Evolutionary conservation across 2,113 vertebrate genomes (phyloP), one percentile per base, ranked within the genome.

Genomic region (Crotalus tigris): DNA sequence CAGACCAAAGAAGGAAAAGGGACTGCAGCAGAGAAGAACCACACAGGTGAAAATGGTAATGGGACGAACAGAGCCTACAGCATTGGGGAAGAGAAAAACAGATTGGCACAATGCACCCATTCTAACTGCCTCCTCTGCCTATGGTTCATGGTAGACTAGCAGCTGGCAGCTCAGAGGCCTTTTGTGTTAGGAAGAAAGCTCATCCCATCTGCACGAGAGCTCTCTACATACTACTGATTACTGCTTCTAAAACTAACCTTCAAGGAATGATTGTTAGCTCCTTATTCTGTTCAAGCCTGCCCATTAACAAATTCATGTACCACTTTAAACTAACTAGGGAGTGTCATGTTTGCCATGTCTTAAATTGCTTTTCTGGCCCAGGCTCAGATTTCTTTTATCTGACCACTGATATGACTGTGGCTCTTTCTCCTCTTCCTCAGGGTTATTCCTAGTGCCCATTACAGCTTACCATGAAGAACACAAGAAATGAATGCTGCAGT

Each of bases 41-140:
- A 97, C 96, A 0, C 98, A 97, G 58, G 98, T 99, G 94, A 99
- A 99, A 92, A 99, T 96, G 23, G 98, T 99, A 96, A 99, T 98
- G 91, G 97, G 98, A 90, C 98, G 98, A 10, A 98, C 46, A 3
- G 97, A 95, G 94, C 99, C 99, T 99, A 97, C 19, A 93, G 13
- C 93, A 92, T 85, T 96, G 89, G 96, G 29, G 92, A 92, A 69
- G 7, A 5, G 29, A n/a, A 10, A 49, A 51, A 46, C 5, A 0
- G 1, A 29, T 44, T 4, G n/a, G 57, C 87, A 24, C 1, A 33
- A 13, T 51, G n/a, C 19, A 87, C 39, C 19, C 39, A 46, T 6
- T 26, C 21, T 44, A 11, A 58, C 10, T 24, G 23, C 15, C 17
- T 57, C 3, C 49, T 29, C 0, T 57, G 69, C 55, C 24, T 1